These are phyloP conservation scores for Cactoblastis cactorum DNA, from an alignment of 2,888 invertebrate species.

Conservation along the genomic window DNA sequence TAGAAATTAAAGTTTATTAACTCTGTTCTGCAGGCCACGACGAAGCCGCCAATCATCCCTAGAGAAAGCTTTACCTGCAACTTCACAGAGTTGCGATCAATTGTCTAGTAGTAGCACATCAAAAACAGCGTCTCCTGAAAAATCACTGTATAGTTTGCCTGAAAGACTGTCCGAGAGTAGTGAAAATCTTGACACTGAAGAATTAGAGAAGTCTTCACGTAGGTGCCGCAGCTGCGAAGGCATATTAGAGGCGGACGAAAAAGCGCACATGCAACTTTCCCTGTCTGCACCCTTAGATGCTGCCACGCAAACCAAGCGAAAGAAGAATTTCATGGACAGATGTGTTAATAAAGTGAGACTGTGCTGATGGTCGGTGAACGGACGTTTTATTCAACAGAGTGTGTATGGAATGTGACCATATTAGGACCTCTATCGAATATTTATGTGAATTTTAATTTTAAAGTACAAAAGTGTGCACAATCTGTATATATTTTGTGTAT, in stretches of 20 bases:
- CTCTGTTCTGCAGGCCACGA: conserved; percentile 53
- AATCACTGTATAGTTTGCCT: conserved; percentile 63
- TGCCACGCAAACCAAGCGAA: conserved; percentile 81
- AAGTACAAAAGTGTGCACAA: conserved; percentile 76
- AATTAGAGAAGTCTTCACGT: conserved; percentile 55
- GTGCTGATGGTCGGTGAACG: conserved; percentile 72
- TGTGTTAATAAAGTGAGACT: conserved; percentile 91
- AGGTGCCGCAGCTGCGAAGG: conserved; percentile 82
- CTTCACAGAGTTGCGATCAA: conserved; percentile 68
- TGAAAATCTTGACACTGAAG: conserved; percentile 53
- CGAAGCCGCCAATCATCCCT: conserved; percentile 68
- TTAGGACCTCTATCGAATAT: conserved; percentile 63
- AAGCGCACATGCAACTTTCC: conserved; percentile 76
- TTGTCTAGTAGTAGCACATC: conserved; percentile 63
- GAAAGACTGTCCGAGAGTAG: conserved; percentile 67
- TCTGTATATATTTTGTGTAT: conserved; percentile 73
- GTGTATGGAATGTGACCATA: conserved; percentile 60
- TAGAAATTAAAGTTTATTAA: background rate
- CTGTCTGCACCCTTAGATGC: conserved; percentile 79
- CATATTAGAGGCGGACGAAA: conserved; percentile 75
- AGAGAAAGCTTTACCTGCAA: conserved; percentile 56
- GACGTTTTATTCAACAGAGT: conserved; percentile 46
- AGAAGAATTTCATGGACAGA: conserved; percentile 91
- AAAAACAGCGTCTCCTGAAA: conserved; percentile 64
- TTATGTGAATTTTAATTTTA: conserved; percentile 65